Conservation (phyloP, 2,113 vertebrate genomes). For the Chionodraco myersi region DNA sequence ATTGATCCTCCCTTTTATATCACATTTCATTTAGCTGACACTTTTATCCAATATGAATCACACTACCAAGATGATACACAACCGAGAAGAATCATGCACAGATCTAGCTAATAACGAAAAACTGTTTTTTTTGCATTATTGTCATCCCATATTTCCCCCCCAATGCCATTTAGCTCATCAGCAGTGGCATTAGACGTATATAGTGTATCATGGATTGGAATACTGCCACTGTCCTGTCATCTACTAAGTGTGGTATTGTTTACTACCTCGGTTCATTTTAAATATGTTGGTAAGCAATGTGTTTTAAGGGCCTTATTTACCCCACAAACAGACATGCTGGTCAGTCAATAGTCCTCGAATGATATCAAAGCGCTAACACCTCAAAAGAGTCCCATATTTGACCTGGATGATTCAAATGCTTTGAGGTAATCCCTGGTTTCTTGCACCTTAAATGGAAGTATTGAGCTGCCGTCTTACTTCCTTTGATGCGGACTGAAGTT, state of each 20-base stretch:
- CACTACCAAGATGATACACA: too few species aligned
- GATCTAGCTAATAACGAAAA: too few species aligned
- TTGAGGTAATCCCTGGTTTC: conserved; percentile 1
- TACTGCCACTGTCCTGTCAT: background rate
- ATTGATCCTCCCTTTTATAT: too few species aligned
- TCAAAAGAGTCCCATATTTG: conserved; percentile 23
- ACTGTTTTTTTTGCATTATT: too few species aligned
- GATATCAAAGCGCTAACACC: conserved; percentile 5
- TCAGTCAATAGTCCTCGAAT: background rate
- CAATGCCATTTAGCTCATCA: background rate
- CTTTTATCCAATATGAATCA: too few species aligned
- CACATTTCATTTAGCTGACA: too few species aligned
- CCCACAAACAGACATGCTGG: background rate
- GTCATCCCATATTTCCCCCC: too few species aligned
- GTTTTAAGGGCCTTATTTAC: background rate
- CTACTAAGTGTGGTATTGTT: background rate
- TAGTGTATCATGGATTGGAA: background rate
- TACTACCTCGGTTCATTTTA: background rate
- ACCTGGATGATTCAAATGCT: conserved; percentile 22
- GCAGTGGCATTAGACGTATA: too few species aligned
- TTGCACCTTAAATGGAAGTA: conserved; percentile 14
- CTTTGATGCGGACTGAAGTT: background rate
- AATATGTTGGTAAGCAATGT: background rate
- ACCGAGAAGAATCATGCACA: too few species aligned
- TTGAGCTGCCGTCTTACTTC: conserved; percentile 21